These are phyloP conservation scores for Trachymyrmex septentrionalis DNA, from an alignment of 1,140 invertebrate genomes.

Conservation along the genomic window DNA sequence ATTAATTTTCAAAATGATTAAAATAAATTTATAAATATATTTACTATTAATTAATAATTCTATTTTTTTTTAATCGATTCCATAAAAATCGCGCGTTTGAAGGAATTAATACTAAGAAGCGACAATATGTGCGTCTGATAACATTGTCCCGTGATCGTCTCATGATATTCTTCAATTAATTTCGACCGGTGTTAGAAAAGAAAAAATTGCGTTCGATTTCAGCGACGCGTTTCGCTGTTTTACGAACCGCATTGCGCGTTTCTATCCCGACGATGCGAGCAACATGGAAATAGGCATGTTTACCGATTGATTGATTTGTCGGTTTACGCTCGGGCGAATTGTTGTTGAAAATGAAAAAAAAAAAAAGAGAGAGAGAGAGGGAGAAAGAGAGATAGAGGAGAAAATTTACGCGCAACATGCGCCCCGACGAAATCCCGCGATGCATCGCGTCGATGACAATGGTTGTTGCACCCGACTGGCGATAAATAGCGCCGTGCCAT, in stretches of 20 bases:
- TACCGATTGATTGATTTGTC: constrained; percentile 23
- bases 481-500: constrained; percentile 45
- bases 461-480: constrained; percentile 66
- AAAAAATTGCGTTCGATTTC: not conserved
- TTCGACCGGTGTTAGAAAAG: not conserved
- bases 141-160: not conserved
- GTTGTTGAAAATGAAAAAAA: no score
- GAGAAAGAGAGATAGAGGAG: no score
- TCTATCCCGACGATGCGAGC: not conserved
- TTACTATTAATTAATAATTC: no score
- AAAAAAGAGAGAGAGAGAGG: no score
- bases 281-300: not conserved
- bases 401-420: constrained; percentile 17
- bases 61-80: no score
- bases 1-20: no score
- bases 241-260: not conserved
- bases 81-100: no score
- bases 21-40: no score
- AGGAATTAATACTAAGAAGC: not conserved
- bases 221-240: not conserved
- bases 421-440: not conserved
- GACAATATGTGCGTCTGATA: not conserved
- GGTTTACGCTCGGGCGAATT: not conserved
- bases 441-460: constrained; percentile 6
- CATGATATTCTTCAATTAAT: not conserved